phyloP scores from a whole-genome alignment of 2,797 vertebrate species.

The Phataginus tricuspis region DNA sequence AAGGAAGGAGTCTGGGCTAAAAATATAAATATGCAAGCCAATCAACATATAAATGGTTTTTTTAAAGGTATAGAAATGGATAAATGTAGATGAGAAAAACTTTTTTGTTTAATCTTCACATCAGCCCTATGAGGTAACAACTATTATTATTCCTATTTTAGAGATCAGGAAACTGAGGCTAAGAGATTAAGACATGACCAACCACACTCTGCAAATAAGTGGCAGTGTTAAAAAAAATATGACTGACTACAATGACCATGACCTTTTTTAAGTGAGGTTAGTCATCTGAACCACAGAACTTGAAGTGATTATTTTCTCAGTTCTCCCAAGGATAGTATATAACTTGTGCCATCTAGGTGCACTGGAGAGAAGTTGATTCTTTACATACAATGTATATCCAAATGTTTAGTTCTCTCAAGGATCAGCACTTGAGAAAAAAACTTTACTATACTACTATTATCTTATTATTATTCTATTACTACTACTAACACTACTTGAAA shows the following conservation, averaged over 20 bases:
- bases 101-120: conserved; percentile 1
- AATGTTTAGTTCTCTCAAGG: background rate
- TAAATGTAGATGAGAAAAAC: background rate
- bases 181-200: background rate
- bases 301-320: conserved; percentile 35
- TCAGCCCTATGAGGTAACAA: background rate
- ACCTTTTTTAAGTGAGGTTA: background rate
- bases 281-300: background rate
- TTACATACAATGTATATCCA: background rate
- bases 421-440: background rate
- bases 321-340: conserved; percentile 1
- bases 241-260: background rate
- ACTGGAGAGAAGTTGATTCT: background rate
- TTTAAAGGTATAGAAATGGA: conserved; percentile 17
- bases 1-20: background rate
- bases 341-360: conserved; percentile 1
- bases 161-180: conserved; percentile 28
- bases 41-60: background rate
- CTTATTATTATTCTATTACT: background rate
- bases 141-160: conserved; percentile 23
- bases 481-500: background rate
- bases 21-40: background rate
- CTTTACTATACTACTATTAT: background rate
- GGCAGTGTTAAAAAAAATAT: background rate
- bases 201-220: background rate